Evolutionary conservation across 2,888 invertebrate genomes (phyloP), one percentile per base, ranked within the genome.

Genomic region (Melanostoma scalare): DNA sequence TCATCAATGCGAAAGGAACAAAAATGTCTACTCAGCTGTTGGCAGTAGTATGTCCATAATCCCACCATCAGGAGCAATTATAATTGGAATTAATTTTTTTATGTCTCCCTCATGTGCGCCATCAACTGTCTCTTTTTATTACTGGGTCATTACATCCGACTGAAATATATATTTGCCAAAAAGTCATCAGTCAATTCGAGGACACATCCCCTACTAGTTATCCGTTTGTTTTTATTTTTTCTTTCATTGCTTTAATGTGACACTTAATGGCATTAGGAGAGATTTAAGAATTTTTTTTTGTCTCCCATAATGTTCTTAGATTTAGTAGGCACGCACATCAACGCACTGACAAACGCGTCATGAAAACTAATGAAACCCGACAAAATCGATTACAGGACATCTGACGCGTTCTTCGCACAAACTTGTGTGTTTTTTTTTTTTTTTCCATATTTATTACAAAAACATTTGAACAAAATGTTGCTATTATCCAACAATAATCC

Each of bases 401-500:
- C 76, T 69, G 68, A 40, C 30, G 56, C 58, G 40, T 53, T 36
- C 68, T n/a, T 50, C 35, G 30, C 48, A 50, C 67, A 68, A 46
- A 10, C 35, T 58, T n/a, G n/a, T 5, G 3, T 60, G n/a, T 63
- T 8, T 63, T 48, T 46, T 46, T 48, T 36, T 36, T 44, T 46
- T 56, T 36, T 52, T 38, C 20, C 42, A 38, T 42, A 20, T 36
- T 30, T 31, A 8, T 10, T 44, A 80, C 36, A 71, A 52, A 65
- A 40, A 36, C 55, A 71, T 74, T 69, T 6, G 6, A 61, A 56
- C 63, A 48, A 82, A 33, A 69, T 63, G 69, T 48, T 73, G 65
- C 69, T 73, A 73, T 82, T 82, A 82, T 78, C 82, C 58, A 69
- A 78, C 65, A 78, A 82, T 82, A 82, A 74, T 82, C 78, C 73